Base-by-base conservation (phyloP, 1,140 invertebrate species). In the Cyclina sinensis region DNA sequence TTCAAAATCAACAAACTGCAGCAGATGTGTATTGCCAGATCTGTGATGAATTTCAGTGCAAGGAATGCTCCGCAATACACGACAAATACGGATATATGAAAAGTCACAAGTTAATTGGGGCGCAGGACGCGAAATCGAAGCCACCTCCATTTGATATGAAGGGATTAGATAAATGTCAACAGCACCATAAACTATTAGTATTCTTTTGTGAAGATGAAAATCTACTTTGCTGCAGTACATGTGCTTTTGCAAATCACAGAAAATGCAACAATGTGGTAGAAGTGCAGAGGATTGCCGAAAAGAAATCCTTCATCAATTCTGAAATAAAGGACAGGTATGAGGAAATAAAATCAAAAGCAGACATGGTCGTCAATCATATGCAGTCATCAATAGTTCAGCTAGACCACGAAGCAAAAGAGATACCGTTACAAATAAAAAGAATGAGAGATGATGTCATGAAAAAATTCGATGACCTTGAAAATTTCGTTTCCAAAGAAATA, bases 121-220 rank as follows among this genome's bases (percentile, higher is more conserved):
- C n/a, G 4, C 7, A n/a, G 14, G 51, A 57, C 7, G 51, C n/a
- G 21, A 57, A 57, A 57, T 16, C 51, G 51, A 57, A 18, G 21
- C 51, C 14, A 57, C 7, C 4, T 11, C 5, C n/a, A 18, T 21
- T 57, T 57, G 51, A 57, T 57, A 68, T 68, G 62, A 68, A 68
- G 12, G 62, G 62, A 32, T 37, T 68, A 30, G 62, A 68, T 5
- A 4, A 32, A 5, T 59, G 57, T 21, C 4, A 59, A 3, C 18
- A 59, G 21, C 57, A 59, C 57, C 18, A 59, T 27, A 21, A 59
- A 21, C 7, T 21, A n/a, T 59, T 59, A 59, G 21, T 9, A 59
- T 59, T 59, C 57, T 59, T n/a, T 59, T 59, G 57, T 59, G 27
- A 59, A 27, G 57, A 59, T 21, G 57, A 59, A 18, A 59, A 59